Evolutionary conservation across 2,113 vertebrate species (phyloP), one percentile per base, ranked within the genome.

Genomic region (Pluvialis apricaria): DNA sequence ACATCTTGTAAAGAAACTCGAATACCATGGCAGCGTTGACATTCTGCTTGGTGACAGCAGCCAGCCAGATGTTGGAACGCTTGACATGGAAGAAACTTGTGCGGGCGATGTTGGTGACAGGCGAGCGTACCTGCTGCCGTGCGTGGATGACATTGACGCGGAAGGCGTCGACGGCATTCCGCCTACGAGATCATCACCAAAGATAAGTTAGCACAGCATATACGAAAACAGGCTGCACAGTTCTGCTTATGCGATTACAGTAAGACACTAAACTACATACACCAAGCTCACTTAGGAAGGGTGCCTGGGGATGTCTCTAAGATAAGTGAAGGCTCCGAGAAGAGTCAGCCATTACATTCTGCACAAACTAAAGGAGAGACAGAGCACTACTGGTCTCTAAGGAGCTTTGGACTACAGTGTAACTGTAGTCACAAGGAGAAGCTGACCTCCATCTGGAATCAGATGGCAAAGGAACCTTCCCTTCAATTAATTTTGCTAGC

Each of bases 1-100:
- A 99, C 99, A 99, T 99, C 98, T 99, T 99, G 98, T 99, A 99
- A 25, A 99, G 99, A 96, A 99, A 99, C 98, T 99, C 99, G 3
- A 99, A 99, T 55, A 99, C 99, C 99, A 99, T 99, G 97, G 99
- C 99, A 15, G 99, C 99, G 4, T 99, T 99, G 98, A 99, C 99
- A 98, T 99, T 99, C 97, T 99, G 99, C 98, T 99, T 99, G 98
- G 99, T 99, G 98, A 99, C 99, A 2, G 99, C 99, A 60, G 99
- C 99, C 98, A 99, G 98, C 99, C 99, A 99, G 98, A 99, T 99
- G 98, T 99, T 99, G 97, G 99, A 99, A 89, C 99, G 99, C 93
- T 99, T 99, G 95, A 99, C 99, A 11, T 99, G 99, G 98, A 99
- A 99, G 98, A 99, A 99, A 87, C 99, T 99, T 44, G 99, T 99